Evolutionary conservation across 2,888 invertebrate genomes (phyloP), one percentile per base, ranked within the genome.

Genomic region (Acrobeloides nanus): DNA sequence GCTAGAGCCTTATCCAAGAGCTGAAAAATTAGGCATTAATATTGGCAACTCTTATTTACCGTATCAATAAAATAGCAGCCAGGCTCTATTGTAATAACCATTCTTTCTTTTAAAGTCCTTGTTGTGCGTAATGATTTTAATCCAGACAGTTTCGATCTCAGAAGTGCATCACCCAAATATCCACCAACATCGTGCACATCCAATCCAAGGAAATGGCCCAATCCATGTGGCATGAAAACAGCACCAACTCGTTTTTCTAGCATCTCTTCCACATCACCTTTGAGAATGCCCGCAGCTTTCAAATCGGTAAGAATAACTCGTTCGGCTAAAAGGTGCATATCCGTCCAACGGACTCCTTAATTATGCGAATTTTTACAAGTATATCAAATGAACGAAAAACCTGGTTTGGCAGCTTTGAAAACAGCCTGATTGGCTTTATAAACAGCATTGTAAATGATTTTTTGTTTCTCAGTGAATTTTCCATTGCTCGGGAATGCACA

Each of bases 151-250:
- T 75, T 74, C 0, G 83, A 82, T 20, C 92, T 81, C 4, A 64
- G 61, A 4, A 43, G 43, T 4, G 66, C 65, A 41, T 68, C 67
- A n/a, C 12, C 38, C 31, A 76, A 80, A 77, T 93, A 95, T 1
- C 93, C 95, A 21, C 93, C 95, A 41, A 89, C 92, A 76, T 97
- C 95, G 76, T 97, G 95, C 2, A 90, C 90, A 77, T 97, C 93
- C 50, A 89, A 76, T 0, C 97, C 95, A 73, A 97, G 78, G 45
- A 97, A 79, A 78, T 97, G 95, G 0, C 95, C 95, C 23, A 97
- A 80, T 0, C 95, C 95, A 76, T 97, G 95, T 1, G 95, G 95
- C 79, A 92, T 90, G 60, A 95, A 89, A 10, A 85, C 79, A 17
- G 86, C 87, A 44, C 84, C 84, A 21, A 95, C 76, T 8, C 85